A percentile compares a stretch with the other conserved stretches of the same genome.
Conservation (phyloP, 2,888 invertebrate species). For the Teinopalpus imperialis region DNA sequence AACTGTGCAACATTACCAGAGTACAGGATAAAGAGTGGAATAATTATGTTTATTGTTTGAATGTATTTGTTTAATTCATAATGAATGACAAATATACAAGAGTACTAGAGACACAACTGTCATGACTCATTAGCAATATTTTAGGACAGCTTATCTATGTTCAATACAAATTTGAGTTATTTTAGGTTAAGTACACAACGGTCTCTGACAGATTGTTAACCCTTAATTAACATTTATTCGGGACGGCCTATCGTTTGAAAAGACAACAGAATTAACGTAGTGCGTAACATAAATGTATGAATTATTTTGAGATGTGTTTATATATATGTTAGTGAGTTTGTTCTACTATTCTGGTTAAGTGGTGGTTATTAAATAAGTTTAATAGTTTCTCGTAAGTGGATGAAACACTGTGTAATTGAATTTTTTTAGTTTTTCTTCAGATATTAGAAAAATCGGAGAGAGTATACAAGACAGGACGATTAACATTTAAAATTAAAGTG, state of each 20-base stretch:
- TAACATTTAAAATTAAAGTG: too few relatives aligned
- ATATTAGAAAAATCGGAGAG: too few relatives aligned
- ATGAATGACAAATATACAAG: background rate
- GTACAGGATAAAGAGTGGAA: too few relatives aligned
- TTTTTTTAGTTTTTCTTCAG: too few relatives aligned
- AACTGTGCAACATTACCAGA: too few relatives aligned
- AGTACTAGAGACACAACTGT: too few relatives aligned
- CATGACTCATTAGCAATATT: too few relatives aligned
- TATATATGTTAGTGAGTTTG: background rate
- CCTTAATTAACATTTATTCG: conserved; percentile 19
- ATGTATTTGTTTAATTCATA: background rate
- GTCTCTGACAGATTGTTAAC: conserved; percentile 6
- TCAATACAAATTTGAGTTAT: conserved; percentile 4
- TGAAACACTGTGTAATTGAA: too few relatives aligned
- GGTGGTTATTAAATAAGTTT: too few relatives aligned
- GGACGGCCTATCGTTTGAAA: conserved; percentile 2
- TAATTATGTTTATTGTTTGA: background rate
- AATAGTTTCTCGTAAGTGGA: too few relatives aligned
- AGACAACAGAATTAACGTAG: background rate
- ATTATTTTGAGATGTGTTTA: conserved; percentile 7
- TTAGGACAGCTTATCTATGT: conserved; percentile 14
- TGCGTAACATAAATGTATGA: conserved; percentile 3
- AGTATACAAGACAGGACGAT: too few relatives aligned
- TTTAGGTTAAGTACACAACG: conserved; percentile 17
- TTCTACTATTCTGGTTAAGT: too few relatives aligned